A percentile compares a stretch with the other conserved stretches of the same genome.
Evolutionary conservation across 2,113 vertebrate genomes (phyloP).

Genomic region (Ranitomeya variabilis): DNA sequence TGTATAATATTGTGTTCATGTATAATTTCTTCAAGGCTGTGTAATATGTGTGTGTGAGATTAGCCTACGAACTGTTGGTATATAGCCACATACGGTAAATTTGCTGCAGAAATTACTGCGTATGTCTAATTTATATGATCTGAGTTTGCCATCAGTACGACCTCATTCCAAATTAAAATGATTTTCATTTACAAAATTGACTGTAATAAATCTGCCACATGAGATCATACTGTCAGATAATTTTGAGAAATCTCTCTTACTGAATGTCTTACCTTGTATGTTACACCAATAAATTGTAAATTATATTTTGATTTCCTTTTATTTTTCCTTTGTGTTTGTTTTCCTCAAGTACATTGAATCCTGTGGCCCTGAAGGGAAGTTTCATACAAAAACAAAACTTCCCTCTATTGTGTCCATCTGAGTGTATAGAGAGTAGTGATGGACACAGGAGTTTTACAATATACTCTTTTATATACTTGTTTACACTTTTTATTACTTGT

Average conservation of each 20-base stretch:
- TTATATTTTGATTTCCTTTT: conserved; percentile 55
- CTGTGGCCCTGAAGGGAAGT: conserved; percentile 47
- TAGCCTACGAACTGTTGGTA: too few species aligned
- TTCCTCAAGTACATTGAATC: conserved; percentile 52
- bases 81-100: too few species aligned
- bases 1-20: too few species aligned
- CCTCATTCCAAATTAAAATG: background rate
- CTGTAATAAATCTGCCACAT: background rate
- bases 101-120: too few species aligned
- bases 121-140: background rate
- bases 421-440: conserved; percentile 47
- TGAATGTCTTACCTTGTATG: background rate
- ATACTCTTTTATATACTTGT: conserved; percentile 54
- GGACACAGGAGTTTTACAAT: conserved; percentile 35
- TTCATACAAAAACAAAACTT: conserved; percentile 59
- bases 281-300: conserved; percentile 44
- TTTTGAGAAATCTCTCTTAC: background rate
- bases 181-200: background rate
- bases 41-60: too few species aligned
- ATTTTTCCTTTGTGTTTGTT: conserved; percentile 54
- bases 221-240: background rate
- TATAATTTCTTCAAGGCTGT: too few species aligned
- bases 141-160: background rate
- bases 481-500: conserved; percentile 43
- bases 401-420: conserved; percentile 54